These are phyloP conservation scores for Tetrao urogallus DNA, from an alignment of 2,113 vertebrate genomes.

Conservation along the genomic window DNA sequence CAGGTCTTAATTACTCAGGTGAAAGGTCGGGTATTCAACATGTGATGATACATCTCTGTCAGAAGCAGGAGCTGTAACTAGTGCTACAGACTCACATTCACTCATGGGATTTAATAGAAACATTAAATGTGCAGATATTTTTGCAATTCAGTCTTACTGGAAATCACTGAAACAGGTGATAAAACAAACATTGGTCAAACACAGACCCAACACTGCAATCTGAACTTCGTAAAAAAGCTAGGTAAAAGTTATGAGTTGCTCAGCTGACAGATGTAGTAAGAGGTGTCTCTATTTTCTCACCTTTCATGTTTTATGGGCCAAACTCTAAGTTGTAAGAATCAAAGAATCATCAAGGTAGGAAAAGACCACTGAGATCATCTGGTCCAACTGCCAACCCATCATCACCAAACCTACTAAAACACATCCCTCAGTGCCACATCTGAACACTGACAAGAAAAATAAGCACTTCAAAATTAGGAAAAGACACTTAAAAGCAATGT, in stretches of 20 bases:
- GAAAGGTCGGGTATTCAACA: background rate
- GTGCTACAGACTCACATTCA: background rate
- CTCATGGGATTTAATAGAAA: background rate
- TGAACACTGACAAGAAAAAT: background rate
- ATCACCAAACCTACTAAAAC: no score
- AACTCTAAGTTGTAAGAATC: background rate
- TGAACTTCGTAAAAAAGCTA: background rate
- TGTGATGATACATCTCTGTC: background rate
- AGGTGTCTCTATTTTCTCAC: background rate
- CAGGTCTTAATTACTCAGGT: background rate
- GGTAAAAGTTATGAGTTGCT: background rate
- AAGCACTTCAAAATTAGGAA: background rate
- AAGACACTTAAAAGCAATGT: background rate
- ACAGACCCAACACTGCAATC: background rate
- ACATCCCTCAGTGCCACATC: no score
- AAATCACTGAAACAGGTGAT: background rate
- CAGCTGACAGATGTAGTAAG: background rate
- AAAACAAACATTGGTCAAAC: background rate
- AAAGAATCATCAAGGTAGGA: no score
- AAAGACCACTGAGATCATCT: no score
- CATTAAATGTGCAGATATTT: background rate
- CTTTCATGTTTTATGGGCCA: background rate
- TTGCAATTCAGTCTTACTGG: background rate
- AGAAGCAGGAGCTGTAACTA: background rate
- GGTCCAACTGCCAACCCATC: no score